Conservation (phyloP, 2,888 invertebrate species). For the Noctua pronuba region DNA sequence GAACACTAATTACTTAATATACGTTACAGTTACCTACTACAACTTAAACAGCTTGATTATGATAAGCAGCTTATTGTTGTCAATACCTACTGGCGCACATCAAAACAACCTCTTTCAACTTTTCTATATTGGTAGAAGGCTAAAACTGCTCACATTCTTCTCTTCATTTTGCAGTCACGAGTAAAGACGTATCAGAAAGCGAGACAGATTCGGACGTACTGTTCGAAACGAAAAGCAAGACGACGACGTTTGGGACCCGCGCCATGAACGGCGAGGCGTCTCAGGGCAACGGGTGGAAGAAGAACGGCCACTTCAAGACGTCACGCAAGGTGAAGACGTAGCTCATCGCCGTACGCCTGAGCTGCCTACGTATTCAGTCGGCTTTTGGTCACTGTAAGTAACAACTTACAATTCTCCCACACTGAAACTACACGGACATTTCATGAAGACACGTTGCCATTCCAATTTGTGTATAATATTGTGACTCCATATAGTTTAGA, state of each 20-base stretch:
- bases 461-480: slow-evolving; percentile 42
- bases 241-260: slow-evolving; percentile 82
- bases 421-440: slow-evolving; percentile 51
- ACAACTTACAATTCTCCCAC: slow-evolving; percentile 27
- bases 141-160: neutral
- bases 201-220: slow-evolving; percentile 96
- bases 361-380: slow-evolving; percentile 60
- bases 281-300: slow-evolving; percentile 88
- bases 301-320: slow-evolving; percentile 89
- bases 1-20: too few relatives aligned
- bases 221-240: slow-evolving; percentile 93
- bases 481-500: slow-evolving; percentile 45
- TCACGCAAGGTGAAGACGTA: slow-evolving; percentile 86
- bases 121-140: neutral
- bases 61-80: neutral
- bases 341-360: slow-evolving; percentile 71
- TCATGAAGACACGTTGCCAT: slow-evolving; percentile 40
- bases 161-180: slow-evolving; percentile 87
- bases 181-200: slow-evolving; percentile 93
- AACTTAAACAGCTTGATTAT: too few relatives aligned
- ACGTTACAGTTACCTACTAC: neutral
- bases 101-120: neutral
- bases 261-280: slow-evolving; percentile 84
- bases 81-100: neutral
- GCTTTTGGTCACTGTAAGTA: slow-evolving; percentile 63